Base-by-base conservation (phyloP, 1,140 invertebrate genomes). In the Zaprionus tsacasi region DNA sequence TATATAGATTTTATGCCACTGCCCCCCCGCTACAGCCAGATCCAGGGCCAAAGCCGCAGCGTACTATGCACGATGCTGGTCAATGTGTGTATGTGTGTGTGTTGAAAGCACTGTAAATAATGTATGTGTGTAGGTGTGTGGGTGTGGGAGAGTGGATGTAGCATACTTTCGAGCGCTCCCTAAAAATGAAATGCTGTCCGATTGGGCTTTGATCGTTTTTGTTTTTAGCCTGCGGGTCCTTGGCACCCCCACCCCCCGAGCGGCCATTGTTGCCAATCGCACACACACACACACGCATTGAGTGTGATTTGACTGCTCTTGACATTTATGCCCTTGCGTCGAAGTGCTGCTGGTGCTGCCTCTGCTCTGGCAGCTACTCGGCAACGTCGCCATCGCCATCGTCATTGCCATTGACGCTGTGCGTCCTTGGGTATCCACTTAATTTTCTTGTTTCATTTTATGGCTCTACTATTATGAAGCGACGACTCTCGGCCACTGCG, bases 391-490 rank as follows among this genome's bases (percentile, higher is more conserved):
- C 65, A 21, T 21, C 21, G 21, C 21, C 21, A 21, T 21, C 21
- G 21, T 21, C 21, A 10, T 30, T 43, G 38, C 50, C 48, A 45
- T 66, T 48, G 25, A 36, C 57, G 12, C 60, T 45, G 60, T 43
- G 61, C 43, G 66, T 74, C 74, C 63, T 68, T 75, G 70, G 38
- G 38, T 40, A 68, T 74, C 66, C 72, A 88, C 78, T 85, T 78
- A 81, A 83, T 83, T 89, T 89, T 79, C 75, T 74, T 79, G 75
- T 81, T 88, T 69, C 70, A 80, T 76, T 90, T 90, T 90, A 90
- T 90, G 76, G 56, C 86, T 82, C 56, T 79, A 67, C 76, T 80
- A 78, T 80, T 82, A 86, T 82, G 68, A 69, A 82, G 71, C 74
- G 70, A 40, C 45, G 70, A 30, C 27, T 30, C 27, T 4, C 27